phyloP scores from a whole-genome alignment of 2,113 vertebrate genomes.

The Cheirogaleus medius region DNA sequence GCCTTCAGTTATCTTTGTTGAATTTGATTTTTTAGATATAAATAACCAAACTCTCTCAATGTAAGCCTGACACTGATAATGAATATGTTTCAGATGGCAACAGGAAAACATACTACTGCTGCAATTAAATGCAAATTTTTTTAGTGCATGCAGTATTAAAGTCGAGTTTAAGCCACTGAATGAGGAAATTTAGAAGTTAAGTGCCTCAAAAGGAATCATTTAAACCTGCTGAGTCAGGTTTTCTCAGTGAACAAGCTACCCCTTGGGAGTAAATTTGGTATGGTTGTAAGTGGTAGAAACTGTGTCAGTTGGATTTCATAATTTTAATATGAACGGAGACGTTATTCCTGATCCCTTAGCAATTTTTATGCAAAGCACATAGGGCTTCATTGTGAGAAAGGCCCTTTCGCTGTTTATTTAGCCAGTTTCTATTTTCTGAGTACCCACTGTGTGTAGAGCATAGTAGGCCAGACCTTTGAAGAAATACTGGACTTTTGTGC shows the following conservation, averaged over 20 bases:
- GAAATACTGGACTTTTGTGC: not conserved
- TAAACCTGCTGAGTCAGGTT: conserved; percentile 73
- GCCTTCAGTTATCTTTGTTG: conserved; percentile 59
- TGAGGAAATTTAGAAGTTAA: conserved; percentile 76
- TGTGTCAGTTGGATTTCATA: conserved; percentile 28
- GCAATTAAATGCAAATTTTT: conserved; percentile 78
- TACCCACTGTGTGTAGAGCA: not conserved
- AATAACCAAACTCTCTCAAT: conserved; percentile 66
- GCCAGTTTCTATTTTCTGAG: too few species aligned
- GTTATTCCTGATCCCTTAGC: not conserved
- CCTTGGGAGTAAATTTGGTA: conserved; percentile 40
- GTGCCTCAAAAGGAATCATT: conserved; percentile 71
- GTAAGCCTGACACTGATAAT: conserved; percentile 68
- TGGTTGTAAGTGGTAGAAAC: conserved; percentile 28
- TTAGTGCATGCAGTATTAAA: conserved; percentile 65
- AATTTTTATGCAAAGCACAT: conserved; percentile 45
- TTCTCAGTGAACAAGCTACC: conserved; percentile 54
- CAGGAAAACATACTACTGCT: conserved; percentile 59
- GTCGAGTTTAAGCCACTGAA: conserved; percentile 66
- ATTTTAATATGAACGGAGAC: conserved; percentile 54
- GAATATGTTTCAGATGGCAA: conserved; percentile 69
- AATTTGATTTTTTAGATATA: conserved; percentile 71
- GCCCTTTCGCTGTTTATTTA: not conserved
- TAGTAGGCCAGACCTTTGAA: not conserved
- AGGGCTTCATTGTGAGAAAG: not conserved